Conservation (phyloP, 2,113 vertebrate genomes). For the Okapia johnstoni region DNA sequence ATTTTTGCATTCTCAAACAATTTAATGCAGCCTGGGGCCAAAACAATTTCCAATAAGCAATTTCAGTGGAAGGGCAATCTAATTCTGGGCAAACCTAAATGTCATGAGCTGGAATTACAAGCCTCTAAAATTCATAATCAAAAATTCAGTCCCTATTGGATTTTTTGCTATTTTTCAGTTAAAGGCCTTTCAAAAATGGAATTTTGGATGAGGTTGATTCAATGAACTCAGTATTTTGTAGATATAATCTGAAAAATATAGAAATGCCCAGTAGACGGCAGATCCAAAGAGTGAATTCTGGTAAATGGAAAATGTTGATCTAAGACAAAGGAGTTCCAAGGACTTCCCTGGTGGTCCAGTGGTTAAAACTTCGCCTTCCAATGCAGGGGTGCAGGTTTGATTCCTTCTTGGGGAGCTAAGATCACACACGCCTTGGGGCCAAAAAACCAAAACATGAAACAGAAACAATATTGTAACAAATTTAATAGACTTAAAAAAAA, state of each 20-base stretch:
- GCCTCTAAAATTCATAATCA: conserved; percentile 18
- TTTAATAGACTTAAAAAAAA: background rate
- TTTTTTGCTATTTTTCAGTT: background rate
- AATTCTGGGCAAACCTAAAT: conserved; percentile 38
- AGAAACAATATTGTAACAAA: background rate
- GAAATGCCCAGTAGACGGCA: background rate
- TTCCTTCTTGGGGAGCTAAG: background rate
- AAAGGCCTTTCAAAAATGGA: background rate
- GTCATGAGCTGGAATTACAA: conserved; percentile 3
- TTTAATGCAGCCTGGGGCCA: background rate
- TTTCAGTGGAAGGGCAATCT: conserved; percentile 19
- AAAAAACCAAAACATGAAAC: background rate
- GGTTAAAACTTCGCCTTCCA: background rate
- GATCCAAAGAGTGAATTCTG: background rate
- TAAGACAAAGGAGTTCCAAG: background rate
- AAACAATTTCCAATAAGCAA: background rate
- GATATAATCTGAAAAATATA: background rate
- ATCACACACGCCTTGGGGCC: background rate
- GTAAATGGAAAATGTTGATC: background rate
- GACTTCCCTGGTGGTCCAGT: background rate
- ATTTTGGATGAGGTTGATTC: background rate
- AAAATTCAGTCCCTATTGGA: background rate
- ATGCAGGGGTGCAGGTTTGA: background rate
- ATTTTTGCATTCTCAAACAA: conserved; percentile 25
- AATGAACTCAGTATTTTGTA: background rate